These are phyloP conservation scores for Torymus texanus DNA, from an alignment of 2,888 invertebrate genomes.

Conservation along the genomic window DNA sequence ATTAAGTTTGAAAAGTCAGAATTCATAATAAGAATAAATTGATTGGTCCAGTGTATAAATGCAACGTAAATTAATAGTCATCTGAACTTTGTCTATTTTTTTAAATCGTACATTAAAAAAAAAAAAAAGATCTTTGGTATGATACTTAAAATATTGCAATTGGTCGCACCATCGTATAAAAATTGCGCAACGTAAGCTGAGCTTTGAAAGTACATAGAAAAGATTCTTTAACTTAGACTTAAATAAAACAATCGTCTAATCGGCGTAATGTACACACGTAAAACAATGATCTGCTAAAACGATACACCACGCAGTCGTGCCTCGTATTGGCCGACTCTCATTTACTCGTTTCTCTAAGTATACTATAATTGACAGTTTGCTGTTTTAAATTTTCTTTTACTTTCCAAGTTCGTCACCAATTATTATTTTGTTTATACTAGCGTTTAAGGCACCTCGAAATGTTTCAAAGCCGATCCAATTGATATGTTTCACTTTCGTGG, in stretches of 20 bases:
- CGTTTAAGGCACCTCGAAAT: slow-evolving; percentile 44
- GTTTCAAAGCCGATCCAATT: slow-evolving; percentile 5
- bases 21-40: slow-evolving; percentile 32
- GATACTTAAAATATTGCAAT: slow-evolving; percentile 68
- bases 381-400: slow-evolving; percentile 9
- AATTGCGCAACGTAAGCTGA: slow-evolving; percentile 41
- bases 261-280: slow-evolving; percentile 52
- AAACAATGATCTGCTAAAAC: slow-evolving; percentile 49
- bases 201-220: slow-evolving; percentile 48
- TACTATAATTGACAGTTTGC: slow-evolving; percentile 22
- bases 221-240: slow-evolving; percentile 51
- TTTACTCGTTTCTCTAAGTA: slow-evolving; percentile 42
- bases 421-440: slow-evolving; percentile 7
- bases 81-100: slow-evolving; percentile 47
- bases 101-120: slow-evolving; percentile 53
- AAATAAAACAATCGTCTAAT: slow-evolving; percentile 54
- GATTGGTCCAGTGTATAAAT: slow-evolving; percentile 56
- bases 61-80: slow-evolving; percentile 43
- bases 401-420: slow-evolving; percentile 8
- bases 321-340: slow-evolving; percentile 34
- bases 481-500: slow-evolving; percentile 13
- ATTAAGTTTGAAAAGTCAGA: slow-evolving; percentile 8
- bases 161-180: slow-evolving; percentile 44
- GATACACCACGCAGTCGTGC: slow-evolving; percentile 36
- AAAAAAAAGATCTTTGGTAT: slow-evolving; percentile 72